Base-by-base conservation (phyloP, 2,113 vertebrate genomes). In the Podocnemis expansa region DNA sequence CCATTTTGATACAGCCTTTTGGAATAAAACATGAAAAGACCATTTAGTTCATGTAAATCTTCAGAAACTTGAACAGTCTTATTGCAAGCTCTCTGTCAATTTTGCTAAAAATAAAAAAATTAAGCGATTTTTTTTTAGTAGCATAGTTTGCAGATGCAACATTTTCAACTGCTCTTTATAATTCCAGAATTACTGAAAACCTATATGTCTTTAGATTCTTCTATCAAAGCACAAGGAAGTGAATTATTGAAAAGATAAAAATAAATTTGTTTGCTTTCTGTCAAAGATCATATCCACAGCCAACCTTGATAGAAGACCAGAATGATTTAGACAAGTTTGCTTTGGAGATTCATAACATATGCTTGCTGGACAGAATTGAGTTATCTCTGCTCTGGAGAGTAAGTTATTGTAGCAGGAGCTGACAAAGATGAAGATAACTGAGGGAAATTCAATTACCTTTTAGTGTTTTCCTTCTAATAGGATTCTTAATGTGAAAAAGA, bases 361-460 rank as follows among this genome's bases (percentile, higher is more conserved):
- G 99, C 99, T 98, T 97, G 98, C 98, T 97, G 98, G 98, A 98
- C 98, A 98, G 98, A 98, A 99, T 99, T 99, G 99, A 99, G 99
- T 99, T 99, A 99, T 99, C 99, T 98, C 93, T 98, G 98, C 98
- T 98, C 98, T 98, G 95, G 98, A 98, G 99, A 99, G 98, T 99
- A 99, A 99, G 99, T 99, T 99, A 99, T 99, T 99, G 99, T 98
- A 99, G 98, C 98, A 98, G 98, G 98, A 98, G 98, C 98, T 99
- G 99, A 99, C 99, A 99, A 99, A 99, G 99, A 99, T 99, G 99
- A 99, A 99, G 99, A 99, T 99, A 99, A 99, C 99, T 98, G 98
- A 98, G 98, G 98, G 98, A 99, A 99, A 99, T 99, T 99, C 99
- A 99, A 99, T 99, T 99, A 99, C 99, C 99, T 99, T 99, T 99